Evolutionary conservation across 2,797 vertebrate genomes (phyloP).

Genomic region (Microtus agrestis): DNA sequence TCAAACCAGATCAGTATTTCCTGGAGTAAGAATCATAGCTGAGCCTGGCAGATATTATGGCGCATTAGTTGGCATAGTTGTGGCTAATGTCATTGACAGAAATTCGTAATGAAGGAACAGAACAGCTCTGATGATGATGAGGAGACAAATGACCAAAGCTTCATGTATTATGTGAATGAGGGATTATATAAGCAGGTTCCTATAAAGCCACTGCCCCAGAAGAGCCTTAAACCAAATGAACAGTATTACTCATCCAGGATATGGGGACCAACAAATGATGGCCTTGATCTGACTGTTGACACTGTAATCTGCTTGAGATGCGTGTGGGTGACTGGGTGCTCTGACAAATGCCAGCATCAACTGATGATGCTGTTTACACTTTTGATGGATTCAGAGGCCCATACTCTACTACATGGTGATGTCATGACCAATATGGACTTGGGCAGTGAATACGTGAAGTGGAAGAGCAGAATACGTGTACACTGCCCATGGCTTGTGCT

Average conservation of each 20-base stretch:
- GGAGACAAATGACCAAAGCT: conserved; percentile 90
- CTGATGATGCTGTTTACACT: too few species aligned
- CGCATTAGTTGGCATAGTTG: conserved; percentile 94
- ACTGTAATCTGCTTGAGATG: conserved; percentile 93
- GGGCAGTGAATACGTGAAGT: too few species aligned
- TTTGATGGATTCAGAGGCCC: too few species aligned
- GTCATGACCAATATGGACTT: too few species aligned
- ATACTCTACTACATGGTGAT: too few species aligned
- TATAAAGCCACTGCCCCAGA: conserved; percentile 93
- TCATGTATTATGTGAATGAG: conserved; percentile 99
- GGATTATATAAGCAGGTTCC: conserved; percentile 96
- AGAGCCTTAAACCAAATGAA: conserved; percentile 97
- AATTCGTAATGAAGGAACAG: conserved; percentile 93
- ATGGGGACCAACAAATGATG: conserved; percentile 98
- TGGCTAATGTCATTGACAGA: conserved; percentile 97
- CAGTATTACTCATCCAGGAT: conserved; percentile 94
- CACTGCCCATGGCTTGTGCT: too few species aligned
- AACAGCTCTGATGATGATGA: conserved; percentile 95
- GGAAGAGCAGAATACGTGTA: too few species aligned
- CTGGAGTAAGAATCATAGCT: conserved; percentile 92
- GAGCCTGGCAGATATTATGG: conserved; percentile 98
- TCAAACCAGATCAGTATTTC: conserved; percentile 87
- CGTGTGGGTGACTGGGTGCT: too few species aligned
- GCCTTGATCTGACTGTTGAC: conserved; percentile 95
- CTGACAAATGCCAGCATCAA: too few species aligned